Conservation (phyloP, 2,797 vertebrate species). For the Intellagama lesueurii region DNA sequence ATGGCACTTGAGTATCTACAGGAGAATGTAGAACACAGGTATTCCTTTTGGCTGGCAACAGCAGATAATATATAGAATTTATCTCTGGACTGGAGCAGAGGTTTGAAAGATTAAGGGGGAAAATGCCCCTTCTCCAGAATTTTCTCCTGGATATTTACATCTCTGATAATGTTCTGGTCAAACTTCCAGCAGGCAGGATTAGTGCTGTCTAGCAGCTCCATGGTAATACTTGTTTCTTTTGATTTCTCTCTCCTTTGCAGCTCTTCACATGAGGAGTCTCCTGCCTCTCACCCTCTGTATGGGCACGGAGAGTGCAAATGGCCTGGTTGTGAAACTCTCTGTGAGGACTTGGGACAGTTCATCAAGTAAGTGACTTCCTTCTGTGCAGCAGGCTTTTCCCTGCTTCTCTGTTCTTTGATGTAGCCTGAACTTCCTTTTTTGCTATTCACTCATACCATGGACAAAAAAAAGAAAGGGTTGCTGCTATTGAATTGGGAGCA, state of each 20-base stretch:
- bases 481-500: not conserved
- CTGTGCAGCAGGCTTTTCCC: not conserved
- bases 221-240: not conserved
- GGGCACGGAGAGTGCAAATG: constrained; percentile 99
- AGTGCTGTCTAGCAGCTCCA: not conserved
- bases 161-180: not conserved
- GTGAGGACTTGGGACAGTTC: constrained; percentile 98
- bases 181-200: not conserved
- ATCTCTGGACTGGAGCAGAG: not conserved
- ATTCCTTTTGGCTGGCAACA: not conserved
- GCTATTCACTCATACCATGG: not conserved
- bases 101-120: not conserved
- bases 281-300: constrained; percentile 93
- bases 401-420: not conserved
- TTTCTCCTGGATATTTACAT: not conserved
- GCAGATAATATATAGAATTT: not conserved
- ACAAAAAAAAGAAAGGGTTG: not conserved
- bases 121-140: not conserved
- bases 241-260: constrained; percentile 60
- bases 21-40: not conserved
- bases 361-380: constrained; percentile 88
- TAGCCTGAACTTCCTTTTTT: not conserved
- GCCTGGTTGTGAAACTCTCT: constrained; percentile 98
- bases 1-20: not conserved
- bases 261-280: constrained; percentile 91